phyloP scores from a whole-genome alignment of 2,888 invertebrate species.

The Zelleria hepariella region DNA sequence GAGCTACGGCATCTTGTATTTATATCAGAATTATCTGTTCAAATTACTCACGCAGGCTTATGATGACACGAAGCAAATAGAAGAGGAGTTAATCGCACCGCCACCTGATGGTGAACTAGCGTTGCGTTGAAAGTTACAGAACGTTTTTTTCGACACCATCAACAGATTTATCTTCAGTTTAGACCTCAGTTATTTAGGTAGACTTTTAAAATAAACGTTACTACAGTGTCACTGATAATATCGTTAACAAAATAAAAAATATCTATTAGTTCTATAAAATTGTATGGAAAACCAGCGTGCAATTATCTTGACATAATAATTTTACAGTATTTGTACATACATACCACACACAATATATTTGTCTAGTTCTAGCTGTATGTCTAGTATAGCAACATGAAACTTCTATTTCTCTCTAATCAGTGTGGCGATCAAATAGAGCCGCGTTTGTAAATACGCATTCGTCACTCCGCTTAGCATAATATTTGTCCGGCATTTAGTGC shows the following conservation, averaged over 20 bases:
- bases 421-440: conserved; percentile 25
- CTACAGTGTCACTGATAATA: too few species aligned
- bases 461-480: conserved; percentile 14
- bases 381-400: background rate
- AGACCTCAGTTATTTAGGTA: too few species aligned
- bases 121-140: background rate
- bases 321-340: too few species aligned
- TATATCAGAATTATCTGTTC: background rate
- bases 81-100: conserved; percentile 25
- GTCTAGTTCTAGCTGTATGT: background rate
- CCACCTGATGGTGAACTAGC: conserved; percentile 27
- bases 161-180: too few species aligned
- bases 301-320: too few species aligned
- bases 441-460: conserved; percentile 32
- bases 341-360: too few species aligned
- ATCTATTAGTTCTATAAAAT: too few species aligned
- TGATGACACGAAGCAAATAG: conserved; percentile 19
- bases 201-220: too few species aligned
- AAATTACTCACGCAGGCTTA: background rate
- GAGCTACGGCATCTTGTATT: background rate
- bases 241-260: too few species aligned
- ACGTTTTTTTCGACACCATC: background rate
- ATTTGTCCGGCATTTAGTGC: conserved; percentile 17
- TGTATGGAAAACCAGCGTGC: too few species aligned
- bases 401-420: background rate